Evolutionary conservation across 2,888 invertebrate genomes (phyloP), one percentile per base, ranked within the genome.

Genomic region (Agrochola lota): DNA sequence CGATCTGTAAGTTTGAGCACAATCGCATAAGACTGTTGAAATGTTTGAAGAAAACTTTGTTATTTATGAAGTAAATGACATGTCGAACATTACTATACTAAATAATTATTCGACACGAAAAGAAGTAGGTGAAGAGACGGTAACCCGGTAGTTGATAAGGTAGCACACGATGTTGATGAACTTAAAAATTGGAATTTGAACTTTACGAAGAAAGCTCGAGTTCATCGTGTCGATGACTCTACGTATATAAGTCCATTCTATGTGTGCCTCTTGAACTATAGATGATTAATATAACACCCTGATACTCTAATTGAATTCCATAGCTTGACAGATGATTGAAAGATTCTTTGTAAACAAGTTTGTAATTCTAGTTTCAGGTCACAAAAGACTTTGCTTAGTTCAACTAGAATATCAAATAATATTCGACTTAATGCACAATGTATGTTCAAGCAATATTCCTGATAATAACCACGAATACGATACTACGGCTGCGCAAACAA

Each of bases 131-230:
- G 70, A 77, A 67, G 60, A 52, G 77, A 35, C 60, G 26, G 43
- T 78, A 62, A 78, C 78, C 78, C 46, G 52, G 78, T 69, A 62
- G 23, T 55, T 52, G 40, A 66, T 59, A 59, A 52, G 40, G 43
- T 64, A 57, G 71, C 46, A 35, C 30, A 60, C 15, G 20, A 77
- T 63, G 64, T 70, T 71, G 63, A 66, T 62, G 69, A 85, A 72
- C 74, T 71, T 67, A 70, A 72, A 66, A 84, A 84, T 71, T 49
- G 30, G 26, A 40, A 40, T 78, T 80, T 80, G 78, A 83, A 83
- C 81, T 71, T 81, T 66, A 80, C 55, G 17, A 69, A 81, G 81
- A 76, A 76, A 85, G 71, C 59, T 70, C 26, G 71, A 59, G 74
- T 60, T 72, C 60, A 81, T 69, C 40, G 80, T 72, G 84, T 30